Base-by-base conservation (phyloP, 2,113 vertebrate species). In the Poecile atricapillus region DNA sequence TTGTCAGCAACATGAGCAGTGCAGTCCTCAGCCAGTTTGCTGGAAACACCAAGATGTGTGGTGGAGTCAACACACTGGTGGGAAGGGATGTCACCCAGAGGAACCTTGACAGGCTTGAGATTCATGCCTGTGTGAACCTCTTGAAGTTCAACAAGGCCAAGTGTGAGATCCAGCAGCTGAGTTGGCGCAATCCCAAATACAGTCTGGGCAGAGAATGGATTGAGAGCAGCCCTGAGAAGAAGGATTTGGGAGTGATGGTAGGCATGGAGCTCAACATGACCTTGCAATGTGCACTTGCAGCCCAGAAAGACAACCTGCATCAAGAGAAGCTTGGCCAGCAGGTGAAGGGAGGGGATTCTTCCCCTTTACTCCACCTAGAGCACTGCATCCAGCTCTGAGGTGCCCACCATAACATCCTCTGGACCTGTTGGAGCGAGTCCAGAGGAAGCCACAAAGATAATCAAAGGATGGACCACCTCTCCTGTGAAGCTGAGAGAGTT, bases 131-230 rank as follows among this genome's bases (percentile, higher is more conserved):
- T 18, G 27, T 18, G 33, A 52, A 27, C 5, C 22, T 59, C 27
- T 16, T 22, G 44, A 44, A 52, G 7, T 11, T 44, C 46, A 27
- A 5, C 22, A 44, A 44, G 14, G 14, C 31, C 27, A 59, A 44
- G 10, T 18, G 25, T 0, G 0, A 67, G 25, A 35, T 52, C 18
- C 14, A 77, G 27, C 22, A 44, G 6, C 27, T 44, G 46, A 31
- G 11, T 4, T 60, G 63, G 37, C 31, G 27, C 63, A 68, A 33
- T 15, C 46, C 27, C 3, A 52, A 43, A 8, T 14, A 21, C 35
- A 25, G 31, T 41, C 53, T 86, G 52, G 31, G 7, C 7, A 33
- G 37, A 52, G 46, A 27, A 52, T 8, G 37, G 31, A 68, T 23
- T 27, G 14, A 52, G 27, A 52, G 11, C 6, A 87, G 33, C 22